phyloP scores from a whole-genome alignment of 2,888 invertebrate genomes.

The Mesopsocus fuscifrons region DNA sequence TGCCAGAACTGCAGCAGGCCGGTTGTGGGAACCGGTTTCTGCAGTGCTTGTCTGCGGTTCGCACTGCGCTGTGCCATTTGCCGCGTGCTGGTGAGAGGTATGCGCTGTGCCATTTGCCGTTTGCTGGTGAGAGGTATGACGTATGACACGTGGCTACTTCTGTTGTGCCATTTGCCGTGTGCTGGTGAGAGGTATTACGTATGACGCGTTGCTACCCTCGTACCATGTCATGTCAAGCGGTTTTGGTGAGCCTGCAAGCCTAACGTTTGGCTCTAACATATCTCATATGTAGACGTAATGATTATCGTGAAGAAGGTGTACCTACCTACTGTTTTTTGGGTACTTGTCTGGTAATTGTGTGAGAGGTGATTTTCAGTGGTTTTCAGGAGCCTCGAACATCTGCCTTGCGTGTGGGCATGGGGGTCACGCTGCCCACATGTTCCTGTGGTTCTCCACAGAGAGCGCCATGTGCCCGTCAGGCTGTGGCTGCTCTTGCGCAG shows the following conservation, averaged over 20 bases:
- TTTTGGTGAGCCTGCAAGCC: too few species aligned
- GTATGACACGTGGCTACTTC: too few species aligned
- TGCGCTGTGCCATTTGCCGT: slow-evolving; percentile 12
- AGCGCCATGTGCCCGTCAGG: slow-evolving; percentile 74
- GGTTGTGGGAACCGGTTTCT: slow-evolving; percentile 43
- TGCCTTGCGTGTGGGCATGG: slow-evolving; percentile 87
- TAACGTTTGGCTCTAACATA: too few species aligned
- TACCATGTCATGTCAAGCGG: too few species aligned
- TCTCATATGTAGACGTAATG: too few species aligned
- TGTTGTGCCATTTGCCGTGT: too few species aligned
- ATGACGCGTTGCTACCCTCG: too few species aligned
- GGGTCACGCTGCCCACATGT: slow-evolving; percentile 71
- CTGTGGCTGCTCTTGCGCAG: slow-evolving; percentile 77
- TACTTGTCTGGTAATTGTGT: too few species aligned
- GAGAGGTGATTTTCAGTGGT: too few species aligned
- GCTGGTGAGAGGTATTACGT: too few species aligned
- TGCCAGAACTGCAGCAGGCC: slow-evolving; percentile 50
- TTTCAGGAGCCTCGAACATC: slow-evolving; percentile 42
- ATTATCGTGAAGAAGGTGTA: too few species aligned
- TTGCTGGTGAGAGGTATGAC: neutral
- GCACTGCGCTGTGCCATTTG: slow-evolving; percentile 70
- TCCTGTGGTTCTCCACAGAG: slow-evolving; percentile 61
- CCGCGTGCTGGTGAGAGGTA: slow-evolving; percentile 64
- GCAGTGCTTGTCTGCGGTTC: slow-evolving; percentile 49
- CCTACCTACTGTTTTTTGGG: too few species aligned